Conservation (phyloP, 2,888 invertebrate species). For the Temnothorax rugatulus region DNA sequence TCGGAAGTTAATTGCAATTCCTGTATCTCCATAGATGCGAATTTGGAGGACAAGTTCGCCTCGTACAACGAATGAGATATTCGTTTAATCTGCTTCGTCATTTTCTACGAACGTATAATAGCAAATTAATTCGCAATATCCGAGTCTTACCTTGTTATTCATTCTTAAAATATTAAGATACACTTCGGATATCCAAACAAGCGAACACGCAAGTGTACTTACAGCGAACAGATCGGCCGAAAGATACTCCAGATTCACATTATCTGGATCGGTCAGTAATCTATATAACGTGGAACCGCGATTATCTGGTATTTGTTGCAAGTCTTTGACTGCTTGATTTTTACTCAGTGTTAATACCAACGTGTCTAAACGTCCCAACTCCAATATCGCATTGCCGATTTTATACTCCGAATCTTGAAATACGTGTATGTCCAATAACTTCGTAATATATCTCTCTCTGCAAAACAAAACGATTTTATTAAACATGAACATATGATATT, state of each 20-base stretch:
- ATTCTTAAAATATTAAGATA: not conserved
- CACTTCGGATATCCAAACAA: not conserved
- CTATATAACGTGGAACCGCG: slow-evolving; percentile 88
- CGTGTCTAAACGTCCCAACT: slow-evolving; percentile 88
- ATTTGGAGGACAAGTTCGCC: slow-evolving; percentile 85
- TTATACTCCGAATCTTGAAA: slow-evolving; percentile 86
- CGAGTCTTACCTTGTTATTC: not conserved
- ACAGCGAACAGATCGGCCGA: slow-evolving; percentile 88
- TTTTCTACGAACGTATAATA: slow-evolving; percentile 85
- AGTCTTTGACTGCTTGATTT: slow-evolving; percentile 86
- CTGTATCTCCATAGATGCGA: slow-evolving; percentile 86
- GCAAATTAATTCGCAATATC: not conserved
- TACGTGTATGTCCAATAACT: slow-evolving; percentile 87
- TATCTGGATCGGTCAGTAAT: slow-evolving; percentile 89
- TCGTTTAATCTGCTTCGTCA: slow-evolving; percentile 88
- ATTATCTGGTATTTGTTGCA: slow-evolving; percentile 87
- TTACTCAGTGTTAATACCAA: slow-evolving; percentile 87
- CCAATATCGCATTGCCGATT: slow-evolving; percentile 87
- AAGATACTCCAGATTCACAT: slow-evolving; percentile 88
- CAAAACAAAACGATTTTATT: slow-evolving; percentile 30
- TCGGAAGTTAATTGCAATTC: slow-evolving; percentile 89
- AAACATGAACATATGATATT: not conserved
- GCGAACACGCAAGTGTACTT: slow-evolving; percentile 66
- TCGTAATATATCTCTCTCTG: slow-evolving; percentile 85
- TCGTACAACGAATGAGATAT: slow-evolving; percentile 86